phyloP scores from a whole-genome alignment of 2,888 invertebrate genomes.

The Syritta pipiens region DNA sequence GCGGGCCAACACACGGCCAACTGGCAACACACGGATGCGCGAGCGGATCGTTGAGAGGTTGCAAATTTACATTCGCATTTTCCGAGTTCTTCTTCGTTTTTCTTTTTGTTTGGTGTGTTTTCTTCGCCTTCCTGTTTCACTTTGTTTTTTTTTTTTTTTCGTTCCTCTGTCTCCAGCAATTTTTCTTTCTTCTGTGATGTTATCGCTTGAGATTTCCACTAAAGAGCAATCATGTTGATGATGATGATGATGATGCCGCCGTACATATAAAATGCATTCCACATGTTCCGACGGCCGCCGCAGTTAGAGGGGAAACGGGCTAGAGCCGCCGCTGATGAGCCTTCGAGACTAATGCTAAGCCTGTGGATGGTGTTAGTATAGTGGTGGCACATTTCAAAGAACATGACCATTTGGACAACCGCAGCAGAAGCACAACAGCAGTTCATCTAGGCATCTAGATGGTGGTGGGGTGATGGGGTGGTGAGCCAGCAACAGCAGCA shows the following conservation, averaged over 20 bases:
- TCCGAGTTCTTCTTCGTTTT: slow-evolving; percentile 11
- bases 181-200: slow-evolving; percentile 64
- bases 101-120: neutral
- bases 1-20: neutral
- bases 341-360: slow-evolving; percentile 50
- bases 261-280: slow-evolving; percentile 66
- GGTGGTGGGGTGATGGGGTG: neutral
- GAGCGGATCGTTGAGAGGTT: neutral
- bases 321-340: slow-evolving; percentile 45
- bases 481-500: too few relatives aligned
- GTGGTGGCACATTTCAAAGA: slow-evolving; percentile 62
- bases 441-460: slow-evolving; percentile 26
- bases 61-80: slow-evolving; percentile 67
- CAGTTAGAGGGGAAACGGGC: neutral
- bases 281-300: neutral
- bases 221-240: slow-evolving; percentile 69
- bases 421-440: slow-evolving; percentile 45
- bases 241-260: slow-evolving; percentile 55
- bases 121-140: neutral
- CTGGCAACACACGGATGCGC: neutral
- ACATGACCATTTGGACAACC: slow-evolving; percentile 67
- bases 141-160: slow-evolving; percentile 30
- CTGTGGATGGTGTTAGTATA: slow-evolving; percentile 46
- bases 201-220: slow-evolving; percentile 66
- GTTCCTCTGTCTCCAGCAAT: slow-evolving; percentile 49